Percentiles rank a stretch among this genome's conserved stretches.
These are phyloP conservation scores for Limnephilus lunatus DNA, from an alignment of 2,888 invertebrate genomes.

Conservation along the genomic window DNA sequence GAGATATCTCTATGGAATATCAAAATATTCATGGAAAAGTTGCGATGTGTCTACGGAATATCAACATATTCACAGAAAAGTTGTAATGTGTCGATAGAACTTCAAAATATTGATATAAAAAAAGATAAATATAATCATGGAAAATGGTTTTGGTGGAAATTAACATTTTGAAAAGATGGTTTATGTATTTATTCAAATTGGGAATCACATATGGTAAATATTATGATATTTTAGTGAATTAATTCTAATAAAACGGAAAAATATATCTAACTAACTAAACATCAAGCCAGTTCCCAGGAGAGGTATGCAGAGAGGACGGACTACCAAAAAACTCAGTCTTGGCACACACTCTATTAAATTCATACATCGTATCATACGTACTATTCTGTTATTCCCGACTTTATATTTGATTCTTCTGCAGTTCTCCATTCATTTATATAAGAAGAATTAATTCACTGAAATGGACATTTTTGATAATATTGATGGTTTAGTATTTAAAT, in stretches of 20 bases:
- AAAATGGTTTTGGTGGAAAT: not conserved
- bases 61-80: not conserved
- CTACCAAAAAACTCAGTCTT: no score
- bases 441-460: not conserved
- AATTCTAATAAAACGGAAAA: not conserved
- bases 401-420: no score
- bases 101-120: not conserved
- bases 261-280: not conserved
- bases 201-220: not conserved
- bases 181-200: not conserved
- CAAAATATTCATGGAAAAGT: not conserved
- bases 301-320: no score
- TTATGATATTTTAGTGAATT: not conserved
- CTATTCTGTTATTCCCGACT: no score
- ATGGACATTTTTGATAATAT: not conserved
- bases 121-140: not conserved
- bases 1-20: not conserved
- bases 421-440: no score
- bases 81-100: not conserved
- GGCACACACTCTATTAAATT: no score
- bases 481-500: not conserved
- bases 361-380: no score
- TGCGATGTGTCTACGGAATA: no score
- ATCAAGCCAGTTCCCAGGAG: no score
- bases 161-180: not conserved